Base-by-base conservation (phyloP, 1,140 invertebrate genomes). In the Drosophila pallidifrons region DNA sequence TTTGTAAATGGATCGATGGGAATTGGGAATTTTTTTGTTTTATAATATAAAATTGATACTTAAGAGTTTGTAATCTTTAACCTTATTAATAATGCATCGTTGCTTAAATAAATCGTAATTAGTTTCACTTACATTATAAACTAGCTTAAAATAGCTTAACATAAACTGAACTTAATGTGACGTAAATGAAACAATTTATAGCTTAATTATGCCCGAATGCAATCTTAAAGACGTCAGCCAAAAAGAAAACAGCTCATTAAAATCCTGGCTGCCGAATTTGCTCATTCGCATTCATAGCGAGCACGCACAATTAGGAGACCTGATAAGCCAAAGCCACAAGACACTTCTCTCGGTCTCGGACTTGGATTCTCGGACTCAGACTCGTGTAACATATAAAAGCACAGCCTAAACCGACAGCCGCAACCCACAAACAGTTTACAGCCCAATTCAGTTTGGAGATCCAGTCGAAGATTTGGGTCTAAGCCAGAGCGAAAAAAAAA, bases 251-350 rank as follows among this genome's bases (percentile, higher is more conserved):
- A 49, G 54, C 43, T 77, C 73, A 52, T 68, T 49, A 45, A 65
- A 73, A 69, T 57, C 49, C 38, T 61, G 63, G 65, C 15, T 61
- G 63, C 69, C 15, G n/a, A 64, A 83, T 69, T 69, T 77, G 46
- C 45, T 54, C 15, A 65, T 65, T 81, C 63, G 72, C 82, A 88
- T 88, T 82, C 83, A 88, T 46, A 52, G 75, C 49, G 55, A 57
- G 38, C 75, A 46, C 66, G 41, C 15, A 60, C 38, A 67, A 49
- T 71, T 61, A 75, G 43, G 13, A 41, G 30, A 54, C n/a, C 58
- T 32, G 58, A 63, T 51, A 60, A 63, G 35, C 15, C 49, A 10
- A 11, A 70, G 0, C n/a, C 35, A 8, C 35, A 38, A 10, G 35
- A 60, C 5, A 45, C 25, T 25, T 25, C 20, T 25, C 20, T 25